Conservation (phyloP, 1,140 invertebrate genomes). For the Eurytemora carolleeae region DNA sequence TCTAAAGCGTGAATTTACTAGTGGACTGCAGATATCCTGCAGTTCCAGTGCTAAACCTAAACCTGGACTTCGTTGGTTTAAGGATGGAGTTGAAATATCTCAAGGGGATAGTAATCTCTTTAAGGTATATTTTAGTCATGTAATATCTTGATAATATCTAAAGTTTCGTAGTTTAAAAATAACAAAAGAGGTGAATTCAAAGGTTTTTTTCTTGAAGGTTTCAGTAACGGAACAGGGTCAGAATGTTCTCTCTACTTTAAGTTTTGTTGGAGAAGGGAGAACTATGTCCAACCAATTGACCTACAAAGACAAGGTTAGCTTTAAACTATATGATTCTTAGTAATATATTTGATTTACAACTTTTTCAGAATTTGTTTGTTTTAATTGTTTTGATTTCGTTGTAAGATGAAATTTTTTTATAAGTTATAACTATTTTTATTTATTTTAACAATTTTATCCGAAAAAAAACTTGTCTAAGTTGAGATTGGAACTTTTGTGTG, state of each 20-base stretch:
- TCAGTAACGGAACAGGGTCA: background rate
- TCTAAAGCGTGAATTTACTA: slow-evolving; percentile 53
- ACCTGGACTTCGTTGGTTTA: slow-evolving; percentile 63
- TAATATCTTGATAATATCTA: background rate
- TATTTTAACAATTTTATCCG: no score
- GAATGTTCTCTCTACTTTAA: slow-evolving; percentile 61
- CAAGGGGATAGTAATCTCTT: slow-evolving; percentile 28
- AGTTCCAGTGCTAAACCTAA: slow-evolving; percentile 65
- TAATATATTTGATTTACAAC: no score
- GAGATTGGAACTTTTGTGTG: no score
- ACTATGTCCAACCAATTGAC: slow-evolving; percentile 44
- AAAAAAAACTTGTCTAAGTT: no score
- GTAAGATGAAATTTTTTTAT: no score
- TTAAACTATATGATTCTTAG: no score
- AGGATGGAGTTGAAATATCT: slow-evolving; percentile 49
- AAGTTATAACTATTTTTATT: no score
- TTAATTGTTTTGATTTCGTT: no score
- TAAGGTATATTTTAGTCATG: slow-evolving; percentile 42
- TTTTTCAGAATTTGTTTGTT: no score
- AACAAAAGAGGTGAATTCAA: no score
- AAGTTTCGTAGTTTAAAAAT: background rate
- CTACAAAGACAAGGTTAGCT: background rate
- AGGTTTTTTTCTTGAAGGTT: no score
- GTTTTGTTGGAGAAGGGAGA: slow-evolving; percentile 50
- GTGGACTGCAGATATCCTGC: slow-evolving; percentile 55